Evolutionary conservation across 2,797 vertebrate genomes (phyloP).

Genomic region (Lagorchestes hirsutus): DNA sequence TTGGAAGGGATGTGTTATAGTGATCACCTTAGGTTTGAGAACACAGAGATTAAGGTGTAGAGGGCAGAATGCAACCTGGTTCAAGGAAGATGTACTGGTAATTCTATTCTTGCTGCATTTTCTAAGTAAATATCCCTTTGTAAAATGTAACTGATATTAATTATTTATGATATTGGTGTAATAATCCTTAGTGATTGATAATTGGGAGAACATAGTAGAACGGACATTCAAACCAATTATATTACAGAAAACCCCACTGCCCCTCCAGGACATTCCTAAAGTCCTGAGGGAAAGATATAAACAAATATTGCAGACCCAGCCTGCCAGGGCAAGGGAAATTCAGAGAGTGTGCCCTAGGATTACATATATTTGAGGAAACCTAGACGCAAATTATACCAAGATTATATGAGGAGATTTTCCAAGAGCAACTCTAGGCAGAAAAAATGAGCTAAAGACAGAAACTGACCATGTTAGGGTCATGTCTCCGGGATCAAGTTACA

Average conservation of each 20-base stretch:
- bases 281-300: neutral
- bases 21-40: neutral
- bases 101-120: neutral
- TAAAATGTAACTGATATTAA: neutral
- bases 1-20: neutral
- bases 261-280: neutral
- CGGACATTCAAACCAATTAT: neutral
- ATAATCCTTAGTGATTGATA: neutral
- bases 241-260: neutral
- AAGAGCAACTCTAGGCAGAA: neutral
- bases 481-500: neutral
- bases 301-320: neutral
- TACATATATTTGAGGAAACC: neutral
- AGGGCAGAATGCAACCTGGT: neutral
- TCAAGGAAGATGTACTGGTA: neutral
- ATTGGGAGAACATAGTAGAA: neutral
- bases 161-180: neutral
- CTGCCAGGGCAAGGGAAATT: neutral
- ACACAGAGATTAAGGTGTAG: neutral
- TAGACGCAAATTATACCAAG: neutral
- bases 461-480: neutral
- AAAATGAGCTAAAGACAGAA: neutral
- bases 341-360: neutral
- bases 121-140: neutral
- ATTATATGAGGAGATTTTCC: neutral